Evolutionary conservation across 1,140 invertebrate genomes (phyloP).

Genomic region (Drosophila nigromelanica): DNA sequence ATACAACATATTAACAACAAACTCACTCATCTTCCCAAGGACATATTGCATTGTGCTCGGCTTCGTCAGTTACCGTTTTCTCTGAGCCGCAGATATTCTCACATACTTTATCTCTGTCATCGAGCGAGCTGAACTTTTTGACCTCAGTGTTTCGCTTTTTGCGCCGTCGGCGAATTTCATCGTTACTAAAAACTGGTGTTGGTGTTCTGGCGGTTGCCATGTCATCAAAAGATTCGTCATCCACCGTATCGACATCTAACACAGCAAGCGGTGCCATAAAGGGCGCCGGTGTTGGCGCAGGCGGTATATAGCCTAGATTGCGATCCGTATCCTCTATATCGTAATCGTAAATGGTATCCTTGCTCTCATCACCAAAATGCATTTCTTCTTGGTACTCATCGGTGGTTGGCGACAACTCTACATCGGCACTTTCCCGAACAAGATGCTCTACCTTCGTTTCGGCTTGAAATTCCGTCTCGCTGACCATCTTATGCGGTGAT

Average conservation of each 20-base stretch:
- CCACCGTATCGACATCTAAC: constrained; percentile 87
- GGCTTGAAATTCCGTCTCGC: background rate
- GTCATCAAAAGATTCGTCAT: constrained; percentile 84
- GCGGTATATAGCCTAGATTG: constrained; percentile 67
- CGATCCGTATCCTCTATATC: constrained; percentile 58
- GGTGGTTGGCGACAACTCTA: constrained; percentile 76
- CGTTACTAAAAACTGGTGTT: constrained; percentile 28
- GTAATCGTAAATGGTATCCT: constrained; percentile 60
- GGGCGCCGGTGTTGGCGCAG: constrained; percentile 69
- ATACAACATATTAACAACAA: constrained; percentile 31
- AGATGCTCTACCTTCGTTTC: background rate
- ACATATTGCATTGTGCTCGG: constrained; percentile 89
- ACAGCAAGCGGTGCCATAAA: constrained; percentile 87
- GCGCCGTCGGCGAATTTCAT: constrained; percentile 79
- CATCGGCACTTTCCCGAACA: constrained; percentile 25
- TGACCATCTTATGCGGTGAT: background rate
- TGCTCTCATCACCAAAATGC: constrained; percentile 61
- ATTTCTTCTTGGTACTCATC: constrained; percentile 78
- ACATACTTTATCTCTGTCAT: constrained; percentile 57
- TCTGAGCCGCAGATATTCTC: constrained; percentile 65
- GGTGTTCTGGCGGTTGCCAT: background rate
- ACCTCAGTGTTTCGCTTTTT: constrained; percentile 65
- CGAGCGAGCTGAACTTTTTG: constrained; percentile 64
- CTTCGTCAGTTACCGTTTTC: constrained; percentile 27
- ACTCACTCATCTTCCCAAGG: constrained; percentile 96